phyloP scores from a whole-genome alignment of 2,797 vertebrate genomes.

The Hephaestus fuliginosus region DNA sequence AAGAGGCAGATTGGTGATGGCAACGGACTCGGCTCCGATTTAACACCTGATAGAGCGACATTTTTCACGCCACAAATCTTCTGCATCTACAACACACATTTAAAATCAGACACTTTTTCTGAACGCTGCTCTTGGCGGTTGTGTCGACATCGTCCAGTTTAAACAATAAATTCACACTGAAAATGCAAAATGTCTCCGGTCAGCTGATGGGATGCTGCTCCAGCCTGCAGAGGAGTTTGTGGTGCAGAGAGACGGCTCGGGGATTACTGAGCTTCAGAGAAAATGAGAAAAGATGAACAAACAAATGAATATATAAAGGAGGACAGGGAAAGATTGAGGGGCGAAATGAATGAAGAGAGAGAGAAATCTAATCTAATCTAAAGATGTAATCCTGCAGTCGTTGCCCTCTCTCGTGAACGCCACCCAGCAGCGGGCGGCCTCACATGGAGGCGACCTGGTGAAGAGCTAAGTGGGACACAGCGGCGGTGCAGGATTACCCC shows the following conservation, averaged over 20 bases:
- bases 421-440: constrained; percentile 19
- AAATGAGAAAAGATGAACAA: constrained; percentile 76
- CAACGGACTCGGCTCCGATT: not conserved
- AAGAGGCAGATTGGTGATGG: constrained; percentile 6
- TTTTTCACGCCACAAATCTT: not conserved
- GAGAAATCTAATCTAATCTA: constrained; percentile 75
- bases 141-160: not conserved
- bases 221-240: constrained; percentile 37
- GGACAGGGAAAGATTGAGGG: constrained; percentile 63
- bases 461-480: constrained; percentile 50
- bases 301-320: constrained; percentile 62
- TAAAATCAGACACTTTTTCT: not conserved
- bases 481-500: constrained; percentile 52
- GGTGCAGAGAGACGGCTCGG: constrained; percentile 49
- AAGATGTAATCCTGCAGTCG: constrained; percentile 89
- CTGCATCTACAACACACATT: not conserved
- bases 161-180: not conserved
- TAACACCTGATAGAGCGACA: constrained; percentile 15
- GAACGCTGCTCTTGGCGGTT: fast-evolving
- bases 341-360: constrained; percentile 53
- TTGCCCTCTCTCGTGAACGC: constrained; percentile 69
- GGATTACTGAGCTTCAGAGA: constrained; percentile 80
- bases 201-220: not conserved
- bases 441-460: constrained; percentile 32
- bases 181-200: not conserved